These are phyloP conservation scores for Coilia nasus DNA, from an alignment of 2,797 vertebrate genomes.

Conservation along the genomic window DNA sequence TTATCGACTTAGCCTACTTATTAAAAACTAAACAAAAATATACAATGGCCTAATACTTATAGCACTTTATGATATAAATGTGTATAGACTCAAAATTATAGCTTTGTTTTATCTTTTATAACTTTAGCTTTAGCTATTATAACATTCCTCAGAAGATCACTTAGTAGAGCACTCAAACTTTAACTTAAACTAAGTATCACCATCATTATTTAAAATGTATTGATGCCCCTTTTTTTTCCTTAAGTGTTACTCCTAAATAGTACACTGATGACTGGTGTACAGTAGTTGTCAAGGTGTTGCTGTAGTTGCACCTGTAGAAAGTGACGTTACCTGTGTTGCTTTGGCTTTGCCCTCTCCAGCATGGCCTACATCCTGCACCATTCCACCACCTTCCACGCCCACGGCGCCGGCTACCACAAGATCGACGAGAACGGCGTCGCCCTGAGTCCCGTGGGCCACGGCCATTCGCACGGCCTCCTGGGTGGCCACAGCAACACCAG, in stretches of 20 bases:
- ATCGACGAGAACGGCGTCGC: conserved; percentile 73
- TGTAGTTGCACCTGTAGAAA: neutral
- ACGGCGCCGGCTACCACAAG: conserved; percentile 81
- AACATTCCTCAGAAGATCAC: no score
- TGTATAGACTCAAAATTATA: no score
- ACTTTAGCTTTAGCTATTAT: no score
- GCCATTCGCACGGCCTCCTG: conserved; percentile 69
- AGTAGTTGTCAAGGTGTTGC: neutral
- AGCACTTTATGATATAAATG: neutral
- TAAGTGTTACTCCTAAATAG: no score
- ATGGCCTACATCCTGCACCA: conserved; percentile 97
- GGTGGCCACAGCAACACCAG: conserved; percentile 86
- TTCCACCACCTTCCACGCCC: conserved; percentile 80
- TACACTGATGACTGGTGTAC: neutral
- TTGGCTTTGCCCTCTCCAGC: conserved; percentile 63
- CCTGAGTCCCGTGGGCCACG: conserved; percentile 65
- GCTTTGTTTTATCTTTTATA: no score
- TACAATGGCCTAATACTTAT: neutral
- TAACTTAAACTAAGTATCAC: no score
- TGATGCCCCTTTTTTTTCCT: no score
- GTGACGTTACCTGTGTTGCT: neutral
- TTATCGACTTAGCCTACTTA: neutral
- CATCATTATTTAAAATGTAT: no score
- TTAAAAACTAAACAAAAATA: neutral
- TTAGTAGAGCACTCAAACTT: no score